phyloP scores from a whole-genome alignment of 1,140 invertebrate species.

The Latrodectus geometricus region DNA sequence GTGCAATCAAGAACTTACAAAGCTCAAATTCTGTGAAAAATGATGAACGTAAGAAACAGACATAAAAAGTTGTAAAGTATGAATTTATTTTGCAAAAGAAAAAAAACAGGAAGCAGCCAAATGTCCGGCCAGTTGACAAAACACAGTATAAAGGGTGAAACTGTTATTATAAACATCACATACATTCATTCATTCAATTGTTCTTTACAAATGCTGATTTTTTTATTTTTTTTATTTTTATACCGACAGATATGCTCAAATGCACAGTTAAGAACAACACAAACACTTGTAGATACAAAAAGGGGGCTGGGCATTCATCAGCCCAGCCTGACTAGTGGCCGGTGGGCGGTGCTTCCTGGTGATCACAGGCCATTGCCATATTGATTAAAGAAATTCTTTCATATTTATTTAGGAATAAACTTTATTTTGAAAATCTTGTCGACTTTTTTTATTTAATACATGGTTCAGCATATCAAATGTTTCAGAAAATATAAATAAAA shows the following conservation, averaged over 20 bases:
- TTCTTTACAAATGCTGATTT: slow-evolving; percentile 42
- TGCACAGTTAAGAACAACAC: slow-evolving; percentile 29
- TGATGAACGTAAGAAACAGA: too few species aligned
- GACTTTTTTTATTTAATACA: too few species aligned
- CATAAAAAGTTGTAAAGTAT: slow-evolving; percentile 53
- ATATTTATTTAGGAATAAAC: neutral
- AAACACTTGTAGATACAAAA: slow-evolving; percentile 46
- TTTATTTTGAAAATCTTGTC: too few species aligned
- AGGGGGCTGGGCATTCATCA: slow-evolving; percentile 34
- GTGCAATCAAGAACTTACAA: too few species aligned
- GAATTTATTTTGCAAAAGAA: slow-evolving; percentile 50
- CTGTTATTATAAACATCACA: slow-evolving; percentile 59
- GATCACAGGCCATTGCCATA: slow-evolving; percentile 48
- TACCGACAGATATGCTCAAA: slow-evolving; percentile 7
- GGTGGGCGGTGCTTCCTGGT: slow-evolving; percentile 49
- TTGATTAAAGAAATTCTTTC: neutral
- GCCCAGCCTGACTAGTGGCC: slow-evolving; percentile 61
- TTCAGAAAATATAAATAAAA: too few species aligned
- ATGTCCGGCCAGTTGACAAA: slow-evolving; percentile 52
- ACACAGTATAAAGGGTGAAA: slow-evolving; percentile 50
- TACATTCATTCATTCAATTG: slow-evolving; percentile 42
- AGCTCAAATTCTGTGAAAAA: too few species aligned
- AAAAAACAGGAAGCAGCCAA: slow-evolving; percentile 60
- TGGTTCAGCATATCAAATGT: too few species aligned
- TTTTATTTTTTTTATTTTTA: slow-evolving; percentile 43